phyloP scores from a whole-genome alignment of 2,113 vertebrate species.

The Zeus faber region DNA sequence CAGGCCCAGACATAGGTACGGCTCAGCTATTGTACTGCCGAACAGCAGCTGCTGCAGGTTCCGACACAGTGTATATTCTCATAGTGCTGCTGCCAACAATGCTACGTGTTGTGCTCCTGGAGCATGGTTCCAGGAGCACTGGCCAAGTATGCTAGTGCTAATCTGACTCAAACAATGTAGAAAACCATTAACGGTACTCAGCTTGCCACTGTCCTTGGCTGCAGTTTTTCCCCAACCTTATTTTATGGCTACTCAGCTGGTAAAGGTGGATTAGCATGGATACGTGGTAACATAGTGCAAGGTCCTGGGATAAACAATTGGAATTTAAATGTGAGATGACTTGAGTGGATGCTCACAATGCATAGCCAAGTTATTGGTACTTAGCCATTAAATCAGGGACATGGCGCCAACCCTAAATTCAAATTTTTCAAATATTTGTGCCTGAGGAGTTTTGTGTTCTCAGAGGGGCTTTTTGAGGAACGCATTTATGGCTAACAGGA shows the following conservation, averaged over 20 bases:
- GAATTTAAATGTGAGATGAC: conserved; percentile 39
- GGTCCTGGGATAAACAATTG: conserved; percentile 46
- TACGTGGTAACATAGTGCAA: conserved; percentile 49
- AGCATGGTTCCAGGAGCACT: no score
- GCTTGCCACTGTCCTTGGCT: conserved; percentile 55
- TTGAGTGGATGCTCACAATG: conserved; percentile 27
- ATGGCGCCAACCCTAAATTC: conserved; percentile 6
- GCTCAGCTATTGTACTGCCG: conserved; percentile 42
- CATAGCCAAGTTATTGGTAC: conserved; percentile 20
- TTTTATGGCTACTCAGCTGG: conserved; percentile 49
- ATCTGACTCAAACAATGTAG: conserved; percentile 51
- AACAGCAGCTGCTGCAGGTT: conserved; percentile 45
- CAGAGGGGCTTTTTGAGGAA: neutral
- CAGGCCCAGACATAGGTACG: conserved; percentile 38
- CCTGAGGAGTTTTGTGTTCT: no score
- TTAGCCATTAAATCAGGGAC: conserved; percentile 21
- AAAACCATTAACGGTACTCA: conserved; percentile 64
- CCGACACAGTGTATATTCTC: conserved; percentile 29
- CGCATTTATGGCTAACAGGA: no score
- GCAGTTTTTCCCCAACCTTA: conserved; percentile 51
- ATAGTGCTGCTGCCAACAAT: conserved; percentile 38
- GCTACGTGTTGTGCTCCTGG: neutral
- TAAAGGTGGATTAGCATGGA: conserved; percentile 55
- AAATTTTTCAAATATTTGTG: no score
- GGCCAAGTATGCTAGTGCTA: conserved; percentile 48